Conservation (phyloP, 2,113 vertebrate genomes). For the Heterochromis multidens region DNA sequence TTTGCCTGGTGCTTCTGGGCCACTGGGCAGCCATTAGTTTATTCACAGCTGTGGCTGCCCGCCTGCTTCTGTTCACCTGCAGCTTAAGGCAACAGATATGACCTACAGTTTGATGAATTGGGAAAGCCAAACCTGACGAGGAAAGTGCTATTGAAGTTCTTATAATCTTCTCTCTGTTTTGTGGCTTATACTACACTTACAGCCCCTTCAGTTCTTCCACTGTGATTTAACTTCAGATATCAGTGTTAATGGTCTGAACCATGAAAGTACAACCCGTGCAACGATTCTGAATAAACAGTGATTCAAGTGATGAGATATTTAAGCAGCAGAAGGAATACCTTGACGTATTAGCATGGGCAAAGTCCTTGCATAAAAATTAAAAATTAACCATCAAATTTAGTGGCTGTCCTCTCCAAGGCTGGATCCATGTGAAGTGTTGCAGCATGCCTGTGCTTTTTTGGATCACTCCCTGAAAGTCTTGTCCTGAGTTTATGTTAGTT, state of each 20-base stretch:
- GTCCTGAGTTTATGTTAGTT: too few species aligned
- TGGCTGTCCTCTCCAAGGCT: background rate
- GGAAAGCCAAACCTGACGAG: constrained; percentile 11
- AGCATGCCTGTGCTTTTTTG: too few species aligned
- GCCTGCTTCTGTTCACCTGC: constrained; percentile 38
- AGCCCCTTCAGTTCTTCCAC: background rate
- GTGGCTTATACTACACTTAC: background rate
- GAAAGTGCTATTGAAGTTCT: background rate
- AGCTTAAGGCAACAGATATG: constrained; percentile 37
- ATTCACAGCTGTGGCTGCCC: constrained; percentile 11
- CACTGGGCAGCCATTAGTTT: constrained; percentile 42
- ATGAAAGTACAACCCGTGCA: background rate
- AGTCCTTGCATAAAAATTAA: background rate
- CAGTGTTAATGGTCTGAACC: background rate
- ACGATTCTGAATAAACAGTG: background rate
- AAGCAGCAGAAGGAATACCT: background rate
- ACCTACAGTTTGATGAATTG: constrained; percentile 50
- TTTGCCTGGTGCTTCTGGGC: constrained; percentile 26
- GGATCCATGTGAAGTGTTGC: background rate
- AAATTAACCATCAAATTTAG: background rate
- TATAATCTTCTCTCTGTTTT: background rate
- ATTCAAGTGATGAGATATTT: background rate
- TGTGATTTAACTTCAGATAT: background rate
- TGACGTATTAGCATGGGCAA: background rate
- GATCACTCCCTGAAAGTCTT: too few species aligned